Percentiles rank a stretch among this genome's conserved stretches.
These are phyloP conservation scores for Piaya cayana DNA, from an alignment of 2,113 vertebrate genomes.

Conservation along the genomic window DNA sequence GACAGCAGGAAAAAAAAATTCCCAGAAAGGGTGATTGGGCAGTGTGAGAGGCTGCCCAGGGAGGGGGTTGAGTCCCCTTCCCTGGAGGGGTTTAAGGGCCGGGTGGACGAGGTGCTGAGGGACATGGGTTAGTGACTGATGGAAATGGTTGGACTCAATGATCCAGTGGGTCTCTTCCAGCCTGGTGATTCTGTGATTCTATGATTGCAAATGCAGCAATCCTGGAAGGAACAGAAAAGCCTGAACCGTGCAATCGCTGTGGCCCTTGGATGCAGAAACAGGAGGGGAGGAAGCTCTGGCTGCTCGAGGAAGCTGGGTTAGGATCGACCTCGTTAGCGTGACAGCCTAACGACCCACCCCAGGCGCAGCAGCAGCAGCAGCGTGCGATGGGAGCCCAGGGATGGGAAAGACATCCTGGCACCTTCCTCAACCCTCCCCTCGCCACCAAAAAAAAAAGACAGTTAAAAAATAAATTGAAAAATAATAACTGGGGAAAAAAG, in stretches of 20 bases:
- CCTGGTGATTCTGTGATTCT: too few relatives aligned
- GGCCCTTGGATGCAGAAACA: constrained; percentile 53
- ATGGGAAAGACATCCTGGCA: constrained; percentile 7
- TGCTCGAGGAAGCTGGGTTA: neutral
- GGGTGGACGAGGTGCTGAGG: too few relatives aligned
- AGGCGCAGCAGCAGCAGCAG: neutral
- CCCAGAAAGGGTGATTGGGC: too few relatives aligned
- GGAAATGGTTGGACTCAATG: too few relatives aligned
- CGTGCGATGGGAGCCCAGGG: constrained; percentile 13
- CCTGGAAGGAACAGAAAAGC: constrained; percentile 44
- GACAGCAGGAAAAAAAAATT: too few relatives aligned
- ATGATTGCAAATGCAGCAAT: constrained; percentile 58
- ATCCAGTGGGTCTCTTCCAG: too few relatives aligned
- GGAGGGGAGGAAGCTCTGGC: constrained; percentile 33
- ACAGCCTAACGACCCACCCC: constrained; percentile 4
- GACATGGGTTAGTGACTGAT: too few relatives aligned
- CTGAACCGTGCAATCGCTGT: constrained; percentile 46
- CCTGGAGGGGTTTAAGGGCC: too few relatives aligned
- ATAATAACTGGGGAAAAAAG: neutral
- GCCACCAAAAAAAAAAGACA: constrained; percentile 23
- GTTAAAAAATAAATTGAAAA: neutral
- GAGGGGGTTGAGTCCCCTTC: too few relatives aligned
- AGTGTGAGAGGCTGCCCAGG: too few relatives aligned
- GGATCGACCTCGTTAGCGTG: neutral
- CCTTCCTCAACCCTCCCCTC: constrained; percentile 63